Evolutionary conservation across 2,888 invertebrate genomes (phyloP).

Genomic region (Perizoma flavofasciatum): DNA sequence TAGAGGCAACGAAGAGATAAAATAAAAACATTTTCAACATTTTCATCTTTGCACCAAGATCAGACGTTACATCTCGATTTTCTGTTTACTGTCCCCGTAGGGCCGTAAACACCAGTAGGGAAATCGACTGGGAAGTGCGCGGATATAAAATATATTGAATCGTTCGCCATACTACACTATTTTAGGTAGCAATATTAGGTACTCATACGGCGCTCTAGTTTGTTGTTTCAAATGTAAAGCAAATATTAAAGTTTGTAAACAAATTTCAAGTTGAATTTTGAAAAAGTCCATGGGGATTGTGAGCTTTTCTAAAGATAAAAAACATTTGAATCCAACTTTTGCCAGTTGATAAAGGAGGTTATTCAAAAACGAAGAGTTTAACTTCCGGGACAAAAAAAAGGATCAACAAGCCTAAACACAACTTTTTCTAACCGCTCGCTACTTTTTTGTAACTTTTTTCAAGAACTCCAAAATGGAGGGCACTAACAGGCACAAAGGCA

Average conservation of each 20-base stretch:
- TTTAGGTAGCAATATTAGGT: slow-evolving; percentile 20
- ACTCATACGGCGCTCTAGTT: slow-evolving; percentile 14
- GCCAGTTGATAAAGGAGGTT: too few relatives aligned
- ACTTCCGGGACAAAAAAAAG: neutral
- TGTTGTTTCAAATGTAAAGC: slow-evolving; percentile 16
- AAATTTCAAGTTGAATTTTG: slow-evolving; percentile 12
- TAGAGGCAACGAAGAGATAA: slow-evolving; percentile 6
- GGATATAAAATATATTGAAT: slow-evolving; percentile 50
- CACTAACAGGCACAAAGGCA: slow-evolving; percentile 47
- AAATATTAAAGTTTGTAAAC: slow-evolving; percentile 14
- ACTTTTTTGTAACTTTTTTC: slow-evolving; percentile 31
- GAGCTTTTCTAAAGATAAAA: slow-evolving; percentile 4
- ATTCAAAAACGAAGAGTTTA: neutral
- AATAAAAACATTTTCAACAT: slow-evolving; percentile 16
- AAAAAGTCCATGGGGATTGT: slow-evolving; percentile 15
- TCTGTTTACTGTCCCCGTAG: slow-evolving; percentile 49
- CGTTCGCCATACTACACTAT: slow-evolving; percentile 28
- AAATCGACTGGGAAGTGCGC: slow-evolving; percentile 49
- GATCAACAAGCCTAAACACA: slow-evolving; percentile 6
- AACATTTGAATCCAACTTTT: neutral
- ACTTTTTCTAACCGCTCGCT: slow-evolving; percentile 17
- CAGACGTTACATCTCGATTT: slow-evolving; percentile 42
- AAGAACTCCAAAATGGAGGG: slow-evolving; percentile 39
- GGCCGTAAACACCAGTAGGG: slow-evolving; percentile 50
- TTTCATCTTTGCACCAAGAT: slow-evolving; percentile 21